Evolutionary conservation across 2,888 invertebrate species (phyloP).

Genomic region (Willowsia nigromaculata): DNA sequence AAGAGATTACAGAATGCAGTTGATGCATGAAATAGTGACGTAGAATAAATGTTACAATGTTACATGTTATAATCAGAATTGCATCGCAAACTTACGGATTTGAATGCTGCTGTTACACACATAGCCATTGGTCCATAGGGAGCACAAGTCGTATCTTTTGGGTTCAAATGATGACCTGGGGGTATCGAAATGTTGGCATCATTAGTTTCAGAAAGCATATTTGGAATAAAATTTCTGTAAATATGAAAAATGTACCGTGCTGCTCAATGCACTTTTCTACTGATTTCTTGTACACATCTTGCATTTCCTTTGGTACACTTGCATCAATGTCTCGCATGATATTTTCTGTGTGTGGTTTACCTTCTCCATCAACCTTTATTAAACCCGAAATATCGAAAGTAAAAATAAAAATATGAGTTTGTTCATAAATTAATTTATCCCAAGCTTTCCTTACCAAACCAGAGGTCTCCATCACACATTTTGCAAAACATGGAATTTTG

Average conservation of each 20-base stretch:
- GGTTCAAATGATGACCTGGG: slow-evolving; percentile 27
- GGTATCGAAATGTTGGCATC: no score
- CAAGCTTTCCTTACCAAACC: slow-evolving; percentile 66
- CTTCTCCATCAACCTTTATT: slow-evolving; percentile 63
- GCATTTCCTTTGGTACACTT: slow-evolving; percentile 54
- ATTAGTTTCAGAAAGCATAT: no score
- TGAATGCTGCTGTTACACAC: slow-evolving; percentile 44
- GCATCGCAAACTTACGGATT: slow-evolving; percentile 35
- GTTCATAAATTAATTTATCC: no score
- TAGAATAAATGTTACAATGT: neutral
- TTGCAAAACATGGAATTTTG: slow-evolving; percentile 70
- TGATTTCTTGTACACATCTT: slow-evolving; percentile 32
- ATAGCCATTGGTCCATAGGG: slow-evolving; percentile 49
- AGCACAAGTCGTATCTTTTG: slow-evolving; percentile 43
- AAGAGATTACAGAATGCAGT: neutral
- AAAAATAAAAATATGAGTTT: no score
- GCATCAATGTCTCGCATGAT: slow-evolving; percentile 56
- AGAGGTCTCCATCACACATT: slow-evolving; percentile 65
- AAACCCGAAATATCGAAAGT: no score
- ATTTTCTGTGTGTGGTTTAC: slow-evolving; percentile 75
- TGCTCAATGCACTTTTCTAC: slow-evolving; percentile 69
- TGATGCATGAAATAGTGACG: neutral
- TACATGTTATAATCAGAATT: neutral
- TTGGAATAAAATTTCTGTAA: no score
- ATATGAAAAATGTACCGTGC: slow-evolving; percentile 43